phyloP scores from a whole-genome alignment of 2,113 vertebrate species.

The Azemiops feae region DNA sequence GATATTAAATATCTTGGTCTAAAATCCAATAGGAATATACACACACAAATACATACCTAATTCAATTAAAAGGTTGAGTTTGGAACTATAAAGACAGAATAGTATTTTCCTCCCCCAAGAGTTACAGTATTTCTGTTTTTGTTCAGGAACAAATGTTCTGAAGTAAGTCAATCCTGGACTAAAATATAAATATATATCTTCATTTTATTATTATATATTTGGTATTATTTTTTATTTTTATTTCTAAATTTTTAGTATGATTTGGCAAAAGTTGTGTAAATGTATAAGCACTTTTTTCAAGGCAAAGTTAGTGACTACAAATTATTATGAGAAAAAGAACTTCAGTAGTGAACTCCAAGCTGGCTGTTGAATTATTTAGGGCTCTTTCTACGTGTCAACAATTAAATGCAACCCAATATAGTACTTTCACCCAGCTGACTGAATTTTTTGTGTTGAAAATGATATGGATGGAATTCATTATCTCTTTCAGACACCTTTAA shows the following conservation, averaged over 20 bases:
- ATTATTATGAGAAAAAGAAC: neutral
- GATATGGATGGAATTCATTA: conserved; percentile 5
- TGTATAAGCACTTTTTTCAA: neutral
- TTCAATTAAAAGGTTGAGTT: neutral
- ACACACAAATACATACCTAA: neutral
- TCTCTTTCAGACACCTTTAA: neutral
- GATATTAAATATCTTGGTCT: neutral
- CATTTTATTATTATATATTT: neutral
- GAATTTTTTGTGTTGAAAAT: neutral
- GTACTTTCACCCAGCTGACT: conserved; percentile 6
- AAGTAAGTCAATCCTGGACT: neutral
- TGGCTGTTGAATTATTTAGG: neutral
- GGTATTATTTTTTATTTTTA: neutral
- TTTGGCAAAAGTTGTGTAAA: neutral
- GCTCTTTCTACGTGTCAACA: neutral
- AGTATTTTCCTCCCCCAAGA: neutral
- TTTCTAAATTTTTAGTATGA: neutral
- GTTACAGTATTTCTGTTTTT: neutral
- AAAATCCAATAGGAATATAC: neutral
- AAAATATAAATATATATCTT: neutral
- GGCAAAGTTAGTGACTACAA: neutral
- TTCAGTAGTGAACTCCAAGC: neutral
- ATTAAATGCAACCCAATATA: neutral
- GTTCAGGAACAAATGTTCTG: neutral
- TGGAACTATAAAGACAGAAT: neutral